Evolutionary conservation across 2,113 vertebrate species (phyloP).

Genomic region (Bubo scandiacus): DNA sequence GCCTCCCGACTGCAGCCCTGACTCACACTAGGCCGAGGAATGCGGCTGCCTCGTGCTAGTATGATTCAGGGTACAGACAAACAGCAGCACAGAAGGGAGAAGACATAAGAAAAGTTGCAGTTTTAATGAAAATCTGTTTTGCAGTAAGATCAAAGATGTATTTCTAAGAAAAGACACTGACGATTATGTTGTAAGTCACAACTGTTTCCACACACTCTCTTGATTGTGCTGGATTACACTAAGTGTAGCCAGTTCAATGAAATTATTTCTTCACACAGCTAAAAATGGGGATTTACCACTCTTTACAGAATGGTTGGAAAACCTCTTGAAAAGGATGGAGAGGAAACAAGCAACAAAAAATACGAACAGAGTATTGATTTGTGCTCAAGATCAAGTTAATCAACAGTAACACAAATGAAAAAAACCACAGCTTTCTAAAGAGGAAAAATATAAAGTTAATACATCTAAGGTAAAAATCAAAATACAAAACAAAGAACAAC

Average conservation of each 20-base stretch:
- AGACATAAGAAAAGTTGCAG: constrained; percentile 69
- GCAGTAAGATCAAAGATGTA: neutral
- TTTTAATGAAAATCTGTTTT: constrained; percentile 53
- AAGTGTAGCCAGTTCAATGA: neutral
- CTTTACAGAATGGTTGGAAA: neutral
- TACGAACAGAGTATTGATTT: neutral
- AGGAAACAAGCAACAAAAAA: neutral
- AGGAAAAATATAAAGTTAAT: neutral
- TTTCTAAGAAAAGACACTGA: constrained; percentile 2
- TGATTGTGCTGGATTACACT: neutral
- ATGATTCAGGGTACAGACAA: constrained; percentile 68
- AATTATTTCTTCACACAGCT: neutral
- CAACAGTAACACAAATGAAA: neutral
- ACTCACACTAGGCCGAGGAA: constrained; percentile 98
- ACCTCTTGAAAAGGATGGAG: neutral
- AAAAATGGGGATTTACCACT: neutral
- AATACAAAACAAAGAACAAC: neutral
- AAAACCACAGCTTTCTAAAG: neutral
- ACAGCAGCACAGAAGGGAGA: constrained; percentile 58
- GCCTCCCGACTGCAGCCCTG: constrained; percentile 98
- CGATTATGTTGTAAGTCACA: rapidly evolving
- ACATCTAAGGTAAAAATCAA: neutral
- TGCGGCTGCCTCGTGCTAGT: constrained; percentile 93
- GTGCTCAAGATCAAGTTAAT: neutral
- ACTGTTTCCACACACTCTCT: neutral